These are phyloP conservation scores for Drosophila seguyi DNA, from an alignment of 1,140 invertebrate species.

Conservation along the genomic window DNA sequence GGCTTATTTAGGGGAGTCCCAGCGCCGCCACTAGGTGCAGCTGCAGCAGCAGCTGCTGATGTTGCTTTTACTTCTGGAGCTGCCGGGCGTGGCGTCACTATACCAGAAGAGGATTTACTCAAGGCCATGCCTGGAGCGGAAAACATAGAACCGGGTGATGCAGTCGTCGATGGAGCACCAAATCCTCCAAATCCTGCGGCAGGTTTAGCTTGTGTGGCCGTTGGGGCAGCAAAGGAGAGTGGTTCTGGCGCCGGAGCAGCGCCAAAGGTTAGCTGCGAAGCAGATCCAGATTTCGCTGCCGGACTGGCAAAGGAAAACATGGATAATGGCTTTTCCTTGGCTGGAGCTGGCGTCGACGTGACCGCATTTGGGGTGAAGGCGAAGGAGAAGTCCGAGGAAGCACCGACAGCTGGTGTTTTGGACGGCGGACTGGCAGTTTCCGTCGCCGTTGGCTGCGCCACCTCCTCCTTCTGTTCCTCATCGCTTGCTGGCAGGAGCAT, in stretches of 20 bases:
- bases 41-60: neutral
- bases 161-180: neutral
- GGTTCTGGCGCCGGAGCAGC: slow-evolving; percentile 7
- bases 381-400: slow-evolving; percentile 62
- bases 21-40: neutral
- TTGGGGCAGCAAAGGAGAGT: slow-evolving; percentile 36
- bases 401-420: neutral
- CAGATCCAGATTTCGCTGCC: slow-evolving; percentile 16
- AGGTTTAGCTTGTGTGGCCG: neutral
- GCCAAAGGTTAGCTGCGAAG: slow-evolving; percentile 18
- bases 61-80: neutral
- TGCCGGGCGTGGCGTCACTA: neutral
- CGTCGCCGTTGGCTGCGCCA: neutral
- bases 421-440: neutral
- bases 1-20: slow-evolving; percentile 49
- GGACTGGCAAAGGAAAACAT: slow-evolving; percentile 60
- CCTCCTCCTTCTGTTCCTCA: slow-evolving; percentile 8
- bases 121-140: slow-evolving; percentile 7
- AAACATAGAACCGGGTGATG: slow-evolving; percentile 11
- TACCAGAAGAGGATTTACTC: slow-evolving; percentile 2
- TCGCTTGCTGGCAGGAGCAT: slow-evolving; percentile 17
- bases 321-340: slow-evolving; percentile 59
- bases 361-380: slow-evolving; percentile 65
- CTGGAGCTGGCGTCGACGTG: slow-evolving; percentile 69
- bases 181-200: slow-evolving; percentile 46